Base-by-base conservation (phyloP, 1,140 invertebrate genomes). In the Orius insidiosus region DNA sequence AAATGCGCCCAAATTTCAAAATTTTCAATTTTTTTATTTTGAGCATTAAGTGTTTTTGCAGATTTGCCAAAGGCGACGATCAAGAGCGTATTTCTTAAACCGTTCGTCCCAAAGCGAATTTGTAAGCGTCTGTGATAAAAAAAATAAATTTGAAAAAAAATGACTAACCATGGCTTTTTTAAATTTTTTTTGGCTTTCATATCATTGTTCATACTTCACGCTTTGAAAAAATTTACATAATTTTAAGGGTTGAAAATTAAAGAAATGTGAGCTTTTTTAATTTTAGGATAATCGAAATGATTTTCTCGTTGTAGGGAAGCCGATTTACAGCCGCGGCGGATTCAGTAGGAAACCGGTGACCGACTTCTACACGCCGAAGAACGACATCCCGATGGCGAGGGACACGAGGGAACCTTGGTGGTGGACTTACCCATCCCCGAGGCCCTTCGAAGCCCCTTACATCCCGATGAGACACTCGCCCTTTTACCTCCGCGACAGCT, bases 351-450 rank as follows among this genome's bases (percentile, higher is more conserved):
- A 74, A 57, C 76, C 79, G 19, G 72, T 80, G 61, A 68, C 71
- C 57, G 76, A 82, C 58, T 65, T 86, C 56, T 66, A 85, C 58
- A 79, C 82, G 61, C 83, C 83, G 53, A 76, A 72, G 54, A 73
- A 78, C 15, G 72, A 68, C 55, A 68, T 80, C 53, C 83, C 83
- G 10, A 71, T 83, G 59, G 80, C 77, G 52, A 72, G 78, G 40
- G 78, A 85, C 61, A 76, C 75, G 47, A 72, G 81, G 56, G 82
- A 86, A 67, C 82, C 83, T 56, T 85, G 81, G 74, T 86, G 82
- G 83, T 78, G 76, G 69, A 74, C 75, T 64, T 80, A 78, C 62
- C 81, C 81, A 47, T 74, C 76, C 63, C 72, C 80, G 59, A 73
- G 71, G 60, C 83, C 83, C 41, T 76, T 71, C 62, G 70, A 74